Evolutionary conservation across 2,797 vertebrate genomes (phyloP).

Genomic region (Sebastes steindachneri): DNA sequence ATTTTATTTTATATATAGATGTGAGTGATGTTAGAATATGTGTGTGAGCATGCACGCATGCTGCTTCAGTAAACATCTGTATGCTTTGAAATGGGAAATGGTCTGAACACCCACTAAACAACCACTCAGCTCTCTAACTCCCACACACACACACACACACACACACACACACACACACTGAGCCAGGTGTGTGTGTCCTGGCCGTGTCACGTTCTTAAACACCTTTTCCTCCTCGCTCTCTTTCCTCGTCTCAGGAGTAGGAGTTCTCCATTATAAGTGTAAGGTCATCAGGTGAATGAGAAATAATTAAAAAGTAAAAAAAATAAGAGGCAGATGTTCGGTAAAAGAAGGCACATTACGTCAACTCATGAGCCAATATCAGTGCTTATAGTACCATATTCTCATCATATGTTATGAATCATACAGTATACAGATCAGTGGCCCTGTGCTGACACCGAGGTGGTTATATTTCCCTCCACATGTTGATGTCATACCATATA

Average conservation of each 20-base stretch:
- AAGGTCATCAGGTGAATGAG: conserved; percentile 28
- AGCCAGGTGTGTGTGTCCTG: conserved; percentile 7
- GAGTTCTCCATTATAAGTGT: conserved; percentile 17
- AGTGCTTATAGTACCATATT: conserved; percentile 5
- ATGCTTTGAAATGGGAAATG: conserved; percentile 29
- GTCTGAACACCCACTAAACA: conserved; percentile 30
- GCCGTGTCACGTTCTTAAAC: conserved; percentile 3
- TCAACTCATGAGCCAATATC: background rate
- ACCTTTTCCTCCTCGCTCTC: background rate
- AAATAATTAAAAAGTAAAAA: background rate
- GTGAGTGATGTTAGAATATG: background rate
- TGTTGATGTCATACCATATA: background rate
- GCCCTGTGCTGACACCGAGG: background rate
- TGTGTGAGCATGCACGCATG: conserved; percentile 11
- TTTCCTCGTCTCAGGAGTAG: conserved; percentile 10
- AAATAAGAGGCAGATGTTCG: background rate
- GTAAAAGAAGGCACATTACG: background rate
- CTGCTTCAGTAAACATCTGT: conserved; percentile 46
- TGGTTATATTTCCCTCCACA: background rate
- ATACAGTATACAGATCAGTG: background rate
- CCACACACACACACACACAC: background rate
- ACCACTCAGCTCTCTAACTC: background rate
- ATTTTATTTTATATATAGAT: background rate
- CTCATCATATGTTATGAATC: conserved; percentile 29
- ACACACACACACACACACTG: background rate